These are phyloP conservation scores for Sabatieria punctata DNA, from an alignment of 2,888 invertebrate genomes.

Conservation along the genomic window DNA sequence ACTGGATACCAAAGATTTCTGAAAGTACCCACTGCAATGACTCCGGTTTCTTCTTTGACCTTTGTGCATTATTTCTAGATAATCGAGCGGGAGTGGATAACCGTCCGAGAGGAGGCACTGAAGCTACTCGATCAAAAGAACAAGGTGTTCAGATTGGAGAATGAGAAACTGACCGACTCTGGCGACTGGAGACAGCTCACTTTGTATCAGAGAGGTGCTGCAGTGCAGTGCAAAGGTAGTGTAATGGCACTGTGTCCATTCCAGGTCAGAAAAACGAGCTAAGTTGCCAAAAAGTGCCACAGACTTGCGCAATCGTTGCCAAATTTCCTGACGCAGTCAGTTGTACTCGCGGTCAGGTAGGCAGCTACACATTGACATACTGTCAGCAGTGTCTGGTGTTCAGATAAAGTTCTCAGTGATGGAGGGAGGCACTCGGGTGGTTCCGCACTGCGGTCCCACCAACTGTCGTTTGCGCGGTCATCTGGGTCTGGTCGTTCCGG, in stretches of 20 bases:
- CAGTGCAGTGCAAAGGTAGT: slow-evolving; percentile 1
- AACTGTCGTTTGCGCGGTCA: slow-evolving; percentile 69
- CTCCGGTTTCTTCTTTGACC: slow-evolving; percentile 4
- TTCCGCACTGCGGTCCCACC: slow-evolving; percentile 74
- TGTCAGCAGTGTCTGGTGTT: too few relatives aligned
- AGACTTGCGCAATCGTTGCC: slow-evolving; percentile 56
- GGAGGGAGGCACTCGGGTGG: slow-evolving; percentile 63
- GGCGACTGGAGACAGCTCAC: slow-evolving; percentile 73
- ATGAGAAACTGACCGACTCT: slow-evolving; percentile 51
- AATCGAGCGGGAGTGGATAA: slow-evolving; percentile 56
- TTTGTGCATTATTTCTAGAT: slow-evolving; percentile 11
- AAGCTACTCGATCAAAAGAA: slow-evolving; percentile 36
- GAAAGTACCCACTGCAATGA: slow-evolving; percentile 25
- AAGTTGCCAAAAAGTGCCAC: slow-evolving; percentile 50
- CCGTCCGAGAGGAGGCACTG: slow-evolving; percentile 53
- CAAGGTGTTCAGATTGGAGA: slow-evolving; percentile 45
- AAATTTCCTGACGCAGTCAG: slow-evolving; percentile 48
- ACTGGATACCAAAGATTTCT: slow-evolving; percentile 48
- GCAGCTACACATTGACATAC: slow-evolving; percentile 4
- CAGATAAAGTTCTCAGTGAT: slow-evolving; percentile 64
- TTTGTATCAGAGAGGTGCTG: slow-evolving; percentile 52
- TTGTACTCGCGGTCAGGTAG: slow-evolving; percentile 54
- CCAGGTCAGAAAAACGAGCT: slow-evolving; percentile 29
- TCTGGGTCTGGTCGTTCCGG: slow-evolving; percentile 59
- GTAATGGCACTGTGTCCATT: slow-evolving; percentile 7